Conservation (phyloP, 2,888 invertebrate species). For the Ophion ventricosus region DNA sequence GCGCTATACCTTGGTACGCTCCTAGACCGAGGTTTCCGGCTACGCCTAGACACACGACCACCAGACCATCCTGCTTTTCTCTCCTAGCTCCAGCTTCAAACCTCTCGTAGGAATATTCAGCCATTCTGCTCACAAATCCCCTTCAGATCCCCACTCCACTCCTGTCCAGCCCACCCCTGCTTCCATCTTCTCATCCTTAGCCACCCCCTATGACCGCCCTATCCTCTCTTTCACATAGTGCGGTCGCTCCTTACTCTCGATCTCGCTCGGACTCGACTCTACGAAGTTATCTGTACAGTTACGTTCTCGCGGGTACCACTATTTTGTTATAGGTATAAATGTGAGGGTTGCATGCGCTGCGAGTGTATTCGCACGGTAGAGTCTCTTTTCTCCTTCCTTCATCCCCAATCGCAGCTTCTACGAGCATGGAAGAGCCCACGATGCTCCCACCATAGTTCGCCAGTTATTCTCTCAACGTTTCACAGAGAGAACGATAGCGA, state of each 20-base stretch:
- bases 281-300: conserved; percentile 36
- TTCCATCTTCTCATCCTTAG: conserved; percentile 12
- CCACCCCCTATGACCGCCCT: neutral
- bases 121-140: conserved; percentile 73
- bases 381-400: conserved; percentile 55
- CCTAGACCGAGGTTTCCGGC: conserved; percentile 75
- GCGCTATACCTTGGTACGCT: conserved; percentile 76
- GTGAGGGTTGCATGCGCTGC: conserved; percentile 11
- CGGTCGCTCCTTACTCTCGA: conserved; percentile 59
- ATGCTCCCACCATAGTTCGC: conserved; percentile 50
- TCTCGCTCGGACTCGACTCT: conserved; percentile 59
- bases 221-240: conserved; percentile 21
- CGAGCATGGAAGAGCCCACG: conserved; percentile 52
- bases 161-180: conserved; percentile 32
- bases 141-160: conserved; percentile 64
- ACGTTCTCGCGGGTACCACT: conserved; percentile 49
- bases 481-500: conserved; percentile 64
- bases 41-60: conserved; percentile 74
- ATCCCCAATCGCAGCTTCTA: conserved; percentile 62
- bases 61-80: conserved; percentile 49
- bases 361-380: conserved; percentile 24
- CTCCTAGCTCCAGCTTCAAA: conserved; percentile 69
- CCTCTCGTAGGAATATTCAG: conserved; percentile 79
- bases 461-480: conserved; percentile 73
- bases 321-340: conserved; percentile 36